Evolutionary conservation across 2,888 invertebrate species (phyloP).

Genomic region (Neoascia interrupta): DNA sequence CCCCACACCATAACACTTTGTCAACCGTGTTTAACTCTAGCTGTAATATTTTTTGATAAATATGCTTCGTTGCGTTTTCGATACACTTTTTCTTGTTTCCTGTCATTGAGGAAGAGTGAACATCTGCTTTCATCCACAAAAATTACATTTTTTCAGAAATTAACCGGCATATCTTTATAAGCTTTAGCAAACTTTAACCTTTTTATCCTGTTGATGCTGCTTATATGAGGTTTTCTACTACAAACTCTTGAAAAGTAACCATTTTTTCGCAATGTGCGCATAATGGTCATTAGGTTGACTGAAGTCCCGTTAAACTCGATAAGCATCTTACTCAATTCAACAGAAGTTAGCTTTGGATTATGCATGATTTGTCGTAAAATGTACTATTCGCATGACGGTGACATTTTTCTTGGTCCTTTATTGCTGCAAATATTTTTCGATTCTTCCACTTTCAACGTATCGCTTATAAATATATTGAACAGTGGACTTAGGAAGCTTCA

Average conservation of each 20-base stretch:
- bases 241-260: neutral
- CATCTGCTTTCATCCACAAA: neutral
- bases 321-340: neutral
- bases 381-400: neutral
- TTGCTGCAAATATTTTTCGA: neutral
- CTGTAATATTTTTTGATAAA: neutral
- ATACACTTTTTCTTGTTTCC: neutral
- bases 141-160: no score
- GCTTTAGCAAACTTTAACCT: no score
- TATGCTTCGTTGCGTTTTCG: neutral
- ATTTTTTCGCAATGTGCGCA: neutral
- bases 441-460: no score
- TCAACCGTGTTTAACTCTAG: slow-evolving; percentile 14
- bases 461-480: slow-evolving; percentile 1
- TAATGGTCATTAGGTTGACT: neutral
- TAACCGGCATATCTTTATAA: no score
- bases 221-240: neutral
- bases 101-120: neutral
- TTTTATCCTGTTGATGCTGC: neutral
- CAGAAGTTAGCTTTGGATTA: neutral
- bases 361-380: neutral
- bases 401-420: neutral
- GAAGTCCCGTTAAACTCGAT: neutral
- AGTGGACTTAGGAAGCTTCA: neutral
- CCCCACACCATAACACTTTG: neutral